A percentile compares a stretch with the other conserved stretches of the same genome.
Conservation (phyloP, 2,888 invertebrate species). For the Buathra laborator region DNA sequence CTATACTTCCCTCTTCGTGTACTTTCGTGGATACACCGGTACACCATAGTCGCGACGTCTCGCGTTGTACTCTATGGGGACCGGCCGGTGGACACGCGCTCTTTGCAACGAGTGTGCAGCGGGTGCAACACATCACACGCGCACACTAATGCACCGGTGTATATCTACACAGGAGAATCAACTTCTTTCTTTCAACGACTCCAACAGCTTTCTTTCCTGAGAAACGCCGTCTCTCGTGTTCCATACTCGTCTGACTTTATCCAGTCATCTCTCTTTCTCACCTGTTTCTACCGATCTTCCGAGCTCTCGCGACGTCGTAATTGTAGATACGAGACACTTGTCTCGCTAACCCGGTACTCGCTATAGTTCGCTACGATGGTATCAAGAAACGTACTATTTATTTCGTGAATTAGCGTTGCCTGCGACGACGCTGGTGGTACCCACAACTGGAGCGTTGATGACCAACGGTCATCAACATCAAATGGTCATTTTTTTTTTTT, state of each 20-base stretch:
- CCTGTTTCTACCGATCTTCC: slow-evolving; percentile 22
- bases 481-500: neutral
- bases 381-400: slow-evolving; percentile 25
- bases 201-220: slow-evolving; percentile 82
- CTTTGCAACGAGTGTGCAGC: slow-evolving; percentile 30
- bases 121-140: slow-evolving; percentile 40
- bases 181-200: slow-evolving; percentile 78
- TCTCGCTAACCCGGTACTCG: slow-evolving; percentile 46
- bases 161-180: slow-evolving; percentile 72
- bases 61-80: slow-evolving; percentile 42
- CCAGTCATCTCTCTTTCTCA: slow-evolving; percentile 57
- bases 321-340: slow-evolving; percentile 24
- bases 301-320: neutral
- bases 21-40: slow-evolving; percentile 65
- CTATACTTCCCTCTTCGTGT: slow-evolving; percentile 51
- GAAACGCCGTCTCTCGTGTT: slow-evolving; percentile 74
- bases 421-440: neutral
- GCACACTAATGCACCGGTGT: neutral
- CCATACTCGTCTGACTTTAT: slow-evolving; percentile 68
- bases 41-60: slow-evolving; percentile 10
- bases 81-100: slow-evolving; percentile 45
- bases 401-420: slow-evolving; percentile 19
- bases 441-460: no score
- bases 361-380: slow-evolving; percentile 35
- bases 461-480: no score